Evolutionary conservation across 2,113 vertebrate species (phyloP), one percentile per base, ranked within the genome.

Genomic region (Hiodon tergisus): DNA sequence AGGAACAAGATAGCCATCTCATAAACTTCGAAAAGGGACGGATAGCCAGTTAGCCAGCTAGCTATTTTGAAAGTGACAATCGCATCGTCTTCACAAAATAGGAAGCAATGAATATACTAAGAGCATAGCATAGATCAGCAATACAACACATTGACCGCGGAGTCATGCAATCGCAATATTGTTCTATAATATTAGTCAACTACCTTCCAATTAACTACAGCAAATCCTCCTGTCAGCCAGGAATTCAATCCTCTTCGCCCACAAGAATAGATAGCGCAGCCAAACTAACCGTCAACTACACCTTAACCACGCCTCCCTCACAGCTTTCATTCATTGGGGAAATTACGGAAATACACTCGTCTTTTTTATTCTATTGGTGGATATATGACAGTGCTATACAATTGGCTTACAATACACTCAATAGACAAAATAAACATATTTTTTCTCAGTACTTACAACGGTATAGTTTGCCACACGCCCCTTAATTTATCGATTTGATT

Each of bases 161-260:
- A 4, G 53, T 55, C 50, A n/a, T 14, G 46, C 46, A 61, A 47
- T 69, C 63, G 67, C 4, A 55, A 61, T 54, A 3, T 59, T 58
- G 50, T 61, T 46, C 46, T 6, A 58, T 66, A 72, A 68, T 67
- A 67, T 73, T 78, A 71, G 67, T 11, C 60, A 61, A 65, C 72
- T 87, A 89, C 89, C 87, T 87, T 82, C 72, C 14, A 82, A 83
- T 73, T 82, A 84, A 85, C 81, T 81, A 82, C 81, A 77, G 82
- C 79, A 79, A 80, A 63, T 87, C 78, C 81, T 88, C 81, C 79
- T 81, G 79, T 83, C 81, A 84, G 63, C 65, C 74, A 79, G 74
- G 76, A 78, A 74, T 73, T 78, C 80, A 79, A 78, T 78, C 75
- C 61, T 79, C 81, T 78, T 81, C 74, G 63, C 58, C 78, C 62